Evolutionary conservation across 2,113 vertebrate genomes (phyloP).

Genomic region (Heterocephalus glaber): DNA sequence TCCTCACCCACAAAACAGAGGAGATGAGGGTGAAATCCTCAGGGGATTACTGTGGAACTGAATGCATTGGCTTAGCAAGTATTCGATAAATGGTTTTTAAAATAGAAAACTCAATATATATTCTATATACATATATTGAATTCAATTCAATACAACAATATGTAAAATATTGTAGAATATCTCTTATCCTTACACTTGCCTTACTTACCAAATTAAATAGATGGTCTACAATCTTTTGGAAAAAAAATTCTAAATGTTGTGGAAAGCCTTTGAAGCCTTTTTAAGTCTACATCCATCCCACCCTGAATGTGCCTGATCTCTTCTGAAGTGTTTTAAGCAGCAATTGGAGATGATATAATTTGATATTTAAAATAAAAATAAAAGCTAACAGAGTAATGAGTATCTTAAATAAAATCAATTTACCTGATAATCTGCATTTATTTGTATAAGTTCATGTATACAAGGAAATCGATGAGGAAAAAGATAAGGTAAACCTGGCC

Average conservation of each 20-base stretch:
- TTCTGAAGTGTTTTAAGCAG: background rate
- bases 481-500: background rate
- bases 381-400: slow-evolving; percentile 3
- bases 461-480: background rate
- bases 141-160: background rate
- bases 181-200: background rate
- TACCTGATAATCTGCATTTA: background rate
- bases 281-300: no score
- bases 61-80: background rate
- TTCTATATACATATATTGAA: background rate
- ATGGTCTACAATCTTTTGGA: background rate
- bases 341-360: background rate
- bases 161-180: background rate
- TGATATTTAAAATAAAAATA: slow-evolving; percentile 20
- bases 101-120: background rate
- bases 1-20: background rate
- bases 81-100: background rate
- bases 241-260: background rate
- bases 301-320: no score
- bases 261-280: background rate
- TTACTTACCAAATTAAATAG: background rate
- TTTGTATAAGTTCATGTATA: background rate
- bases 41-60: background rate
- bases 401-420: background rate
- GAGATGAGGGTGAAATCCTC: background rate